These are phyloP conservation scores for Cydia strobilella DNA, from an alignment of 1,140 invertebrate genomes.

Conservation along the genomic window DNA sequence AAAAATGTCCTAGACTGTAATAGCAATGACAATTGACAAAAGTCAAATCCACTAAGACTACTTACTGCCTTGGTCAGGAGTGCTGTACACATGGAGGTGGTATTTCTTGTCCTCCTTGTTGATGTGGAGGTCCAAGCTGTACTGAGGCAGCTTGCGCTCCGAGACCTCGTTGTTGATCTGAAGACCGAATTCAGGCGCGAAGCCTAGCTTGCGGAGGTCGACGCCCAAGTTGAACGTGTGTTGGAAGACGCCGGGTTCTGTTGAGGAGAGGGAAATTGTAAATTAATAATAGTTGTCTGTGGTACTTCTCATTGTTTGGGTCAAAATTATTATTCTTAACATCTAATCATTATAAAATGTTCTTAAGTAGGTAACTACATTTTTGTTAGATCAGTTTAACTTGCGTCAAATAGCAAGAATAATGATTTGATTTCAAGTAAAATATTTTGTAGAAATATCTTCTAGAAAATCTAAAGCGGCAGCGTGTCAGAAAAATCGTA, in stretches of 20 bases:
- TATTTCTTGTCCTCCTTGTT: constrained; percentile 86
- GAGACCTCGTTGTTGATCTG: constrained; percentile 82
- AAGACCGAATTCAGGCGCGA: constrained; percentile 86
- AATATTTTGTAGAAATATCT: too few species aligned
- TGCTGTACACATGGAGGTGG: constrained; percentile 83
- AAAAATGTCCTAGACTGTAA: too few species aligned
- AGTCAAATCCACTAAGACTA: constrained; percentile 17
- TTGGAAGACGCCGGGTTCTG: constrained; percentile 60
- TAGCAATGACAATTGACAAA: not conserved
- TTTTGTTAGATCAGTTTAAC: too few species aligned
- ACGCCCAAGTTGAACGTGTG: constrained; percentile 71
- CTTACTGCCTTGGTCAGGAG: constrained; percentile 79
- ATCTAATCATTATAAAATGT: too few species aligned
- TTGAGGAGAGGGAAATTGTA: constrained; percentile 9
- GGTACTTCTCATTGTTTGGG: too few species aligned
- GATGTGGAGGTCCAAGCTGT: constrained; percentile 85
- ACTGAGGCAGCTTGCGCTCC: constrained; percentile 81
- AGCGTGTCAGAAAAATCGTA: too few species aligned
- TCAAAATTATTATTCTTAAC: too few species aligned
- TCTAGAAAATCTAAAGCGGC: too few species aligned
- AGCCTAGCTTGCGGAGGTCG: constrained; percentile 86
- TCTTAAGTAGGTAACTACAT: too few species aligned
- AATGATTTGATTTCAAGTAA: too few species aligned
- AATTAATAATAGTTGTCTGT: too few species aligned
- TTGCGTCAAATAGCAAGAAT: too few species aligned